Conservation (phyloP, 2,113 vertebrate genomes). For the Numida meleagris region DNA sequence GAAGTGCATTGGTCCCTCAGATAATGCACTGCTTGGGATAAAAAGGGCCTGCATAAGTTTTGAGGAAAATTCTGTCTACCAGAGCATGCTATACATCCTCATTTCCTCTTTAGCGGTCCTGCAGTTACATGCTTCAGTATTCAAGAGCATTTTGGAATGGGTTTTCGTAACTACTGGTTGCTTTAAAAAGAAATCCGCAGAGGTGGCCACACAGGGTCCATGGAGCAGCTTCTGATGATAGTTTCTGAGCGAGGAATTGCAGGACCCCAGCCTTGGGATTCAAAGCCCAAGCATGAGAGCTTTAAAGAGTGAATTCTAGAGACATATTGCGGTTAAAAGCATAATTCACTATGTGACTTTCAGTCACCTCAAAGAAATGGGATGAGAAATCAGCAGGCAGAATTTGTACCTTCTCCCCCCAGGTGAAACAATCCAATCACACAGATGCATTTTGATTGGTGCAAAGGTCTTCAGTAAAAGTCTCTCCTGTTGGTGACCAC, state of each 20-base stretch:
- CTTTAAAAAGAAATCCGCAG: not conserved
- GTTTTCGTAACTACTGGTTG: not conserved
- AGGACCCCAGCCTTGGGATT: not conserved
- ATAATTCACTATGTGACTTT: not conserved
- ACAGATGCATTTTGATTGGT: not conserved
- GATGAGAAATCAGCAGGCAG: not conserved
- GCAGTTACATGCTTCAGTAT: not conserved
- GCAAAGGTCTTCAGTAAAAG: not conserved
- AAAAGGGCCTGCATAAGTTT: not conserved
- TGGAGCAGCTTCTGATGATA: not conserved
- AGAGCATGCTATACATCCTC: not conserved
- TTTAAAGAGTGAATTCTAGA: not conserved
- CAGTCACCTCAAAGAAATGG: not conserved
- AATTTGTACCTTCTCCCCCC: not conserved
- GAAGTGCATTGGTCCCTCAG: not conserved
- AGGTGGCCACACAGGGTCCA: not conserved
- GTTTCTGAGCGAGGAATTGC: not conserved
- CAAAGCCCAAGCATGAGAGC: not conserved
- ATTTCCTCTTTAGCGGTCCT: not conserved
- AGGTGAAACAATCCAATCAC: not conserved
- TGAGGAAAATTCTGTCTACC: not conserved
- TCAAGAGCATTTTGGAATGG: not conserved
- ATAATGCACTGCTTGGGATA: not conserved
- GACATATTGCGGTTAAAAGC: not conserved
- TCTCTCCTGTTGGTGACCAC: not conserved